These are phyloP conservation scores for Burhinus bistriatus DNA, from an alignment of 2,113 vertebrate genomes.

Conservation along the genomic window DNA sequence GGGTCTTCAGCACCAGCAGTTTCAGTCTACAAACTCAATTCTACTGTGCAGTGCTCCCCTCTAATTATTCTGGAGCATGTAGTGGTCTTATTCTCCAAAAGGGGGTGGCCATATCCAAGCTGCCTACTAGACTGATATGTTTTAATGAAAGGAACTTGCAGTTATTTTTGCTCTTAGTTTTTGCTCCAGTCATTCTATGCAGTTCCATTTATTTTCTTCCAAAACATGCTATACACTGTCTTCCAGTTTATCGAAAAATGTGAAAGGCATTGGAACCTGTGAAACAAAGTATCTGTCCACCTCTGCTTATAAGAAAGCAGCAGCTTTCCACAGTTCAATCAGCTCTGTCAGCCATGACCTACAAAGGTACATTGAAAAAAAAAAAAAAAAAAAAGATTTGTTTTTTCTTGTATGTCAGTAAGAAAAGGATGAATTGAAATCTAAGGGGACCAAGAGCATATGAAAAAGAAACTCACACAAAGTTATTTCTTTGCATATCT, in stretches of 20 bases:
- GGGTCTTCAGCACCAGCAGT: not conserved
- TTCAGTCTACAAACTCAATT: not conserved
- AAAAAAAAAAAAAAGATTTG: not conserved
- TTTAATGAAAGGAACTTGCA: not conserved
- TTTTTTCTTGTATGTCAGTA: not conserved
- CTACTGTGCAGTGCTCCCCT: not conserved
- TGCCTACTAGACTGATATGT: not conserved
- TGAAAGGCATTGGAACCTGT: rapidly evolving
- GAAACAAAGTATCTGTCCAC: not conserved
- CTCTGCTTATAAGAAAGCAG: not conserved
- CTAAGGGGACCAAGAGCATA: not conserved
- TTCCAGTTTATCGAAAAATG: not conserved
- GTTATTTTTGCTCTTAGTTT: not conserved
- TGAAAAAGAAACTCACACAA: not conserved
- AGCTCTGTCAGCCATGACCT: not conserved
- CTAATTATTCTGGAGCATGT: not conserved
- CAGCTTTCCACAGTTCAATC: not conserved
- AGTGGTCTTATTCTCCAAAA: not conserved
- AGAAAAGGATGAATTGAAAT: not conserved
- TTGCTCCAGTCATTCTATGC: not conserved
- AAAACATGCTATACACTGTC: not conserved
- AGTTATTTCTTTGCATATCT: not conserved
- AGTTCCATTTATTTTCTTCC: not conserved
- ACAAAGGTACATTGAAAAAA: not conserved
- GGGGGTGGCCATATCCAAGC: rapidly evolving